A percentile compares a stretch with the other conserved stretches of the same genome.
These are phyloP conservation scores for Diadumene lineata DNA, from an alignment of 92 coral and sea anemone species.

Conservation along the genomic window DNA sequence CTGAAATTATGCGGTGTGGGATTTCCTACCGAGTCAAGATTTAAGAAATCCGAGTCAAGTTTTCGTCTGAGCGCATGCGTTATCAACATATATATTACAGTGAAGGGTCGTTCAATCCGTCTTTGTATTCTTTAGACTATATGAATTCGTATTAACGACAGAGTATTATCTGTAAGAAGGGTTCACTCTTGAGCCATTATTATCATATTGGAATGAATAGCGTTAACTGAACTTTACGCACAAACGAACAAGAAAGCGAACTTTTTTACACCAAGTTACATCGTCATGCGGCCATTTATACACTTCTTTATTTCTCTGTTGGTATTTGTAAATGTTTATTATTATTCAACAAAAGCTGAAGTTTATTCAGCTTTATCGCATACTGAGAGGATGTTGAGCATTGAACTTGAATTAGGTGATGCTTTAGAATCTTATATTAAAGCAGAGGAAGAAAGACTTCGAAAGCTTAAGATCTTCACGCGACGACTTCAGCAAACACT, in stretches of 20 bases:
- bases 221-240: background rate
- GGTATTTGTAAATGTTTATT: background rate
- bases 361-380: conserved; percentile 87
- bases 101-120: background rate
- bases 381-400: conserved; percentile 62
- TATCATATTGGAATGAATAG: background rate
- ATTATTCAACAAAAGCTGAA: conserved; percentile 29
- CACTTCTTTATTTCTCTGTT: background rate
- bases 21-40: background rate
- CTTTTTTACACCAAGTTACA: background rate
- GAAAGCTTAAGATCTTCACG: conserved; percentile 55
- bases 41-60: background rate
- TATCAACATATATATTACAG: background rate
- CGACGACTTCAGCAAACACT: conserved; percentile 58
- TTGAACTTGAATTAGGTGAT: conserved; percentile 78
- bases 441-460: conserved; percentile 64
- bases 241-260: background rate
- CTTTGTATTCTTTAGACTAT: conserved; percentile 19
- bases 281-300: background rate
- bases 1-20: background rate
- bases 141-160: background rate
- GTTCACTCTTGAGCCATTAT: background rate
- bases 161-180: background rate
- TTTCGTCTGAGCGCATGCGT: conserved; percentile 27
- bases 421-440: conserved; percentile 71